phyloP scores from a whole-genome alignment of 1,140 invertebrate genomes.

The Pseudomyrmex sp. region DNA sequence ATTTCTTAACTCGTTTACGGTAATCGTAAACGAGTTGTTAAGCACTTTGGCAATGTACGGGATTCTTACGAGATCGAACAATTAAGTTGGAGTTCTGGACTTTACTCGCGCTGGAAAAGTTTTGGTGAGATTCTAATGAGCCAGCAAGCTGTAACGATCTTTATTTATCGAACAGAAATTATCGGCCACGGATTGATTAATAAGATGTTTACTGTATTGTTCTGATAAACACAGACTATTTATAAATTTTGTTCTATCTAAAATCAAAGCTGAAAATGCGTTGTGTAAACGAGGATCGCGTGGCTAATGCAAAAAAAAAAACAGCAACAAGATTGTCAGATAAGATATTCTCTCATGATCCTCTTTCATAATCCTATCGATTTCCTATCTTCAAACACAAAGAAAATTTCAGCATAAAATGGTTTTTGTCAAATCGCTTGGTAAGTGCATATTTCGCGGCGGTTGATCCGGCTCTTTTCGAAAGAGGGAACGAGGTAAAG shows the following conservation, averaged over 20 bases:
- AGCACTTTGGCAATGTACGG: constrained; percentile 21
- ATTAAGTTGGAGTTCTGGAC: constrained; percentile 37
- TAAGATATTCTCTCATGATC: not conserved
- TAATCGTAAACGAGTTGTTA: constrained; percentile 11
- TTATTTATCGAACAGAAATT: not conserved
- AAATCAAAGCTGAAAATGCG: too few species aligned
- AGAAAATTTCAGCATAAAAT: constrained; percentile 44
- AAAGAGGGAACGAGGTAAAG: constrained; percentile 29
- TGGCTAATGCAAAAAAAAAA: not conserved
- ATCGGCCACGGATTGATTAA: too few species aligned
- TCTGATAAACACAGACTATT: not conserved
- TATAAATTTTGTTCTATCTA: too few species aligned
- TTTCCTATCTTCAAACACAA: constrained; percentile 36
- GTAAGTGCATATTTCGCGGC: constrained; percentile 58
- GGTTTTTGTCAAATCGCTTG: constrained; percentile 39
- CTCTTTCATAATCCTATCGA: constrained; percentile 31
- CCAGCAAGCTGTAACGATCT: constrained; percentile 6
- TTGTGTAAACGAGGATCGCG: too few species aligned
- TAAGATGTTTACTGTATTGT: not conserved
- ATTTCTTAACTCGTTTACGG: constrained; percentile 15
- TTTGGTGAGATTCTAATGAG: not conserved
- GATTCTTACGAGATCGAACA: constrained; percentile 26
- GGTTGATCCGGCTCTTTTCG: constrained; percentile 52
- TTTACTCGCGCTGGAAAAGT: constrained; percentile 13
- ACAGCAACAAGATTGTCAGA: not conserved